Conservation (phyloP, 2,797 vertebrate species). For the Gymnoscopelus braueri region DNA sequence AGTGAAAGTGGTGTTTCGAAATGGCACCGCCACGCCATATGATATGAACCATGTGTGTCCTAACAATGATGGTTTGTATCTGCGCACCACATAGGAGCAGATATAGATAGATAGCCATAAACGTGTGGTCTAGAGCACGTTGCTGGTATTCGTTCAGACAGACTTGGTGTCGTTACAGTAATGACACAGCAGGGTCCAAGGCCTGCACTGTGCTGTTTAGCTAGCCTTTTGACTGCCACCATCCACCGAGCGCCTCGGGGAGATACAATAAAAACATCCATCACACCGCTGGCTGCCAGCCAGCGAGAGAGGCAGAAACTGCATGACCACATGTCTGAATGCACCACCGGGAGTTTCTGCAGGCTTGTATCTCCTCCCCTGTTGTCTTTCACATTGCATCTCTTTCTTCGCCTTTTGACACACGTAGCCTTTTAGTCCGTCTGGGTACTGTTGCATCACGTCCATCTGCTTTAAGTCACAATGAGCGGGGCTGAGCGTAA, state of each 20-base stretch:
- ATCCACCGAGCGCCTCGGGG: slow-evolving; percentile 38
- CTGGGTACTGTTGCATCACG: slow-evolving; percentile 52
- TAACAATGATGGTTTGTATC: slow-evolving; percentile 47
- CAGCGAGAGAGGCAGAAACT: slow-evolving; percentile 43
- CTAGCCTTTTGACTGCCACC: slow-evolving; percentile 58
- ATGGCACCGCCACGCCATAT: slow-evolving; percentile 40
- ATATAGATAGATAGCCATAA: slow-evolving; percentile 39
- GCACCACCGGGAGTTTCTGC: slow-evolving; percentile 51
- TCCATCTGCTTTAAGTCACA: slow-evolving; percentile 72
- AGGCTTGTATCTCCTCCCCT: slow-evolving; percentile 37
- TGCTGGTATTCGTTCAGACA: slow-evolving; percentile 37
- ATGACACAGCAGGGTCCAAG: slow-evolving; percentile 39
- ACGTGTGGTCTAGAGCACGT: slow-evolving; percentile 22
- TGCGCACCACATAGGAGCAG: slow-evolving; percentile 45
- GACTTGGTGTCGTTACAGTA: slow-evolving; percentile 35
- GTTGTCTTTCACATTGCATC: slow-evolving; percentile 43
- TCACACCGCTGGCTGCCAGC: slow-evolving; percentile 51
- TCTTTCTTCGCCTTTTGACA: slow-evolving; percentile 24
- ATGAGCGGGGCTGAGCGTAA: slow-evolving; percentile 36
- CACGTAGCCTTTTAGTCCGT: slow-evolving; percentile 19
- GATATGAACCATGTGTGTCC: slow-evolving; percentile 64
- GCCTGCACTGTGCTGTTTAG: slow-evolving; percentile 49
- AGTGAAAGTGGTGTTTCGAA: slow-evolving; percentile 50
- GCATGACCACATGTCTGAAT: slow-evolving; percentile 65
- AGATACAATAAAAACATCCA: slow-evolving; percentile 66